Conservation (phyloP, 2,888 invertebrate species). For the Caenorhabditis sp. region DNA sequence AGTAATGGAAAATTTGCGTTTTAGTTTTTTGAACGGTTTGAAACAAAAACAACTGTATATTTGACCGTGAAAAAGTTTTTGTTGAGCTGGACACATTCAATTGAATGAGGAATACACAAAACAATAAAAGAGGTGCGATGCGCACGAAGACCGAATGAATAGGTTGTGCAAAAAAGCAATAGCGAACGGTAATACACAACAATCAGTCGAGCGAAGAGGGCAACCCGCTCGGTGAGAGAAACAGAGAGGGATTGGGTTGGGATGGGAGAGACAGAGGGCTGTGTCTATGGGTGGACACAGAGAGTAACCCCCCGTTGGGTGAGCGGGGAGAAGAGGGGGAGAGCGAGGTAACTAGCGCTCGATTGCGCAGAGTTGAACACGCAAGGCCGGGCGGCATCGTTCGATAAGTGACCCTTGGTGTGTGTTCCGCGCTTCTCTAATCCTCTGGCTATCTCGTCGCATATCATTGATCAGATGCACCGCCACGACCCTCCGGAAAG, state of each 20-base stretch:
- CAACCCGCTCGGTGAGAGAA: constrained; percentile 42
- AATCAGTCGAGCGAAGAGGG: constrained; percentile 52
- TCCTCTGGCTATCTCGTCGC: constrained; percentile 24
- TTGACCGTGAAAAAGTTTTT: constrained; percentile 2
- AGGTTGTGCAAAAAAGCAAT: constrained; percentile 55
- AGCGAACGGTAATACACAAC: constrained; percentile 65
- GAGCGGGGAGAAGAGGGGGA: constrained; percentile 29
- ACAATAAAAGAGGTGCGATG: constrained; percentile 26
- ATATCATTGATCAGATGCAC: constrained; percentile 45
- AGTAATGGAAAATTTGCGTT: too few relatives aligned
- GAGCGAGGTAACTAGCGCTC: constrained; percentile 62
- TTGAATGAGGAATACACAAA: constrained; percentile 23
- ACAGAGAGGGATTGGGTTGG: constrained; percentile 20
- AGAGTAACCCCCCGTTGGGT: constrained; percentile 37
- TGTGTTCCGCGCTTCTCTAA: constrained; percentile 43
- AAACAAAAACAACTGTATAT: not conserved
- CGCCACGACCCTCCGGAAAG: constrained; percentile 15
- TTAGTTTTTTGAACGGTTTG: too few relatives aligned
- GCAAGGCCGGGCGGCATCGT: constrained; percentile 60
- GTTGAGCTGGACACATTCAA: constrained; percentile 5
- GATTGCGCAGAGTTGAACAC: constrained; percentile 64
- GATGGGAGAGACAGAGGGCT: constrained; percentile 19
- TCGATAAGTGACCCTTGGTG: constrained; percentile 63
- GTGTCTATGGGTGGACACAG: constrained; percentile 34
- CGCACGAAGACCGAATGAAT: constrained; percentile 38